Conservation (phyloP, 2,113 vertebrate species). For the Pycnonotus jocosus region DNA sequence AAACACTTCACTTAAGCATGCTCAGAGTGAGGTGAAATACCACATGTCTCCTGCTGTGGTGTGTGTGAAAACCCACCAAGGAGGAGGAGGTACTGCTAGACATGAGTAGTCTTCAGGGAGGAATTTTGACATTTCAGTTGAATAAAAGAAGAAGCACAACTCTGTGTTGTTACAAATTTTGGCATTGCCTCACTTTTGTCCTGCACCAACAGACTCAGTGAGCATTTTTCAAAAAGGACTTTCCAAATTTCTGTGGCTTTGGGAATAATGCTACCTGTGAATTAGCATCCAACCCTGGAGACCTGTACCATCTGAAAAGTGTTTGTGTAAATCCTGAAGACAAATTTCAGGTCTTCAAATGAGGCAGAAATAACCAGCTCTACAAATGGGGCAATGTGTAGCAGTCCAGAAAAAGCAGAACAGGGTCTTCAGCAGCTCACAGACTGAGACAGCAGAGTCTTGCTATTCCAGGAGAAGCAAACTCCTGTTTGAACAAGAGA, state of each 20-base stretch:
- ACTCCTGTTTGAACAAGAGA: neutral
- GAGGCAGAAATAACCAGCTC: neutral
- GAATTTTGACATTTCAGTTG: neutral
- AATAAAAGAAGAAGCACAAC: neutral
- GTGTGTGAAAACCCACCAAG: neutral
- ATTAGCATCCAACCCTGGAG: rapidly evolving
- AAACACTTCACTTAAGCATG: neutral
- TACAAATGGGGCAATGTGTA: neutral
- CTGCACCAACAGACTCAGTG: neutral
- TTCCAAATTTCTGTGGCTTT: neutral
- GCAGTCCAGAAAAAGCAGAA: neutral
- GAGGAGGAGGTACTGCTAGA: rapidly evolving
- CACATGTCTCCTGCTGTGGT: neutral
- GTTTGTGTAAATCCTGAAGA: neutral
- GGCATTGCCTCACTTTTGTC: neutral
- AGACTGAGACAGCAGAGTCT: neutral
- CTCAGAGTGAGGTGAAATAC: neutral
- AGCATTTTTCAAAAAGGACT: neutral
- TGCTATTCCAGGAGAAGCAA: neutral
- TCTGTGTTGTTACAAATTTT: neutral
- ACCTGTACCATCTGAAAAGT: neutral
- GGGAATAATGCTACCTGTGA: neutral
- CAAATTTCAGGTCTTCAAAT: neutral
- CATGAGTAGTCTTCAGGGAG: neutral
- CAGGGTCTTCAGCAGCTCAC: neutral